phyloP scores from a whole-genome alignment of 2,113 vertebrate genomes.

The Phalacrocorax carbo region DNA sequence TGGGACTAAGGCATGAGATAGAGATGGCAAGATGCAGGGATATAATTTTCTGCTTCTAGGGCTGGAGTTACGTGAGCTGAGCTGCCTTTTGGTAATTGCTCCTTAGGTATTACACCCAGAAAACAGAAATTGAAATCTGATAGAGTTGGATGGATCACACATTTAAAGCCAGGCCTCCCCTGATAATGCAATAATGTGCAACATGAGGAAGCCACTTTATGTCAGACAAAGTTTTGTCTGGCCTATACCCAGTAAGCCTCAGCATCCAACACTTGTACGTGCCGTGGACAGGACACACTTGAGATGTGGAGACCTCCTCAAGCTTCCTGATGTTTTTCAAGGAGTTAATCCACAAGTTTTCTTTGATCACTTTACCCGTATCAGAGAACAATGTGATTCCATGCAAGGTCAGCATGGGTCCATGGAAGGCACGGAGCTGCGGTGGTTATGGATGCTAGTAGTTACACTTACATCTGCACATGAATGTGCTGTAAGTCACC shows the following conservation, averaged over 20 bases:
- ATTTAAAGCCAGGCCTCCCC: not conserved
- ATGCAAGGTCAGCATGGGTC: not conserved
- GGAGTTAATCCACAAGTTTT: not conserved
- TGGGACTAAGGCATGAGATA: slow-evolving; percentile 21
- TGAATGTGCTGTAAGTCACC: too few species aligned
- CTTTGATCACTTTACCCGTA: not conserved
- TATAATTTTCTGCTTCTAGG: not conserved
- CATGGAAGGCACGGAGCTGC: not conserved
- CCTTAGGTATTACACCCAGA: not conserved
- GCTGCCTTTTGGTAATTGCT: not conserved
- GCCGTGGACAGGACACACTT: not conserved
- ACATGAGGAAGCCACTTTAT: not conserved
- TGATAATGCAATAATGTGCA: not conserved
- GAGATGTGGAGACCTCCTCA: not conserved
- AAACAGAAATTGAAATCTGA: not conserved
- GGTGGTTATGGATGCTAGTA: not conserved
- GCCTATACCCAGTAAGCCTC: not conserved
- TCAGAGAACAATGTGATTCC: not conserved
- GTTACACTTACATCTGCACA: not conserved
- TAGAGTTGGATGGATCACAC: not conserved
- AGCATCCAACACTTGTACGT: not conserved
- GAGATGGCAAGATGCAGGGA: not conserved
- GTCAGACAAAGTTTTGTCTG: not conserved
- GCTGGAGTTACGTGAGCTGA: not conserved
- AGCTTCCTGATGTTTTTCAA: not conserved